Base-by-base conservation (phyloP, 1,140 invertebrate genomes). In the Solenopsis fugax region DNA sequence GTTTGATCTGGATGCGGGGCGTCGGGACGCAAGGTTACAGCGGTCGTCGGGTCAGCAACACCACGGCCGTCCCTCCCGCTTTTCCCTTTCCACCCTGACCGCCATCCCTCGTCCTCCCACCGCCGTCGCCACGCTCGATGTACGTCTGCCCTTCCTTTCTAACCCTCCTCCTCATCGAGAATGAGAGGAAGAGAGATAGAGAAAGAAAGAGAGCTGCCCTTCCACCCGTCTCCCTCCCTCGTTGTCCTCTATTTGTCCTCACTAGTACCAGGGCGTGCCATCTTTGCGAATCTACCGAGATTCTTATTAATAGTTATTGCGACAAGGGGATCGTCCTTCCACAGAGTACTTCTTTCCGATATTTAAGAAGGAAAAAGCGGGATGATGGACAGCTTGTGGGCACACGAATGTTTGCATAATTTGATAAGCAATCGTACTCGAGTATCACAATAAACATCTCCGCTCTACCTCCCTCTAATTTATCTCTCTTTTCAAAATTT, bases 1-100 rank as follows among this genome's bases (percentile, higher is more conserved):
- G 88, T 91, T 90, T 89, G 86, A 89, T 93, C 88, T 89, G 88
- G 86, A 88, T 91, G 87, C 87, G 87, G 69, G 82, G 92, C 82
- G 89, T 91, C 76, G 90, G 85, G 90, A 90, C 89, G 90, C 93
- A 95, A 95, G 94, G 93, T 95, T 94, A 95, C 89, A 95, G 92
- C 93, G 94, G 93, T 94, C 94, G 94, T 94, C 93, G 92, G 94
- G 94, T 94, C 94, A 94, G 94, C 94, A 94, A 95, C 94, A 93
- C 93, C 93, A 95, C 90, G 93, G 92, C 92, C 92, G 93, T 86
- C 85, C 89, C 92, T 90, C 91, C 90, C 91, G 76, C 86, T 88
- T 80, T 81, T 78, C 87, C 64, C 86, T 78, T 75, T 85, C 75
- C 67, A 69, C 85, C 88, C 48, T 48, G 73, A 81, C 67, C 85